Evolutionary conservation across 23 tunicate genomes (phyloP), one percentile per base, ranked within the genome.

Genomic region (Aplidium turbinatum): DNA sequence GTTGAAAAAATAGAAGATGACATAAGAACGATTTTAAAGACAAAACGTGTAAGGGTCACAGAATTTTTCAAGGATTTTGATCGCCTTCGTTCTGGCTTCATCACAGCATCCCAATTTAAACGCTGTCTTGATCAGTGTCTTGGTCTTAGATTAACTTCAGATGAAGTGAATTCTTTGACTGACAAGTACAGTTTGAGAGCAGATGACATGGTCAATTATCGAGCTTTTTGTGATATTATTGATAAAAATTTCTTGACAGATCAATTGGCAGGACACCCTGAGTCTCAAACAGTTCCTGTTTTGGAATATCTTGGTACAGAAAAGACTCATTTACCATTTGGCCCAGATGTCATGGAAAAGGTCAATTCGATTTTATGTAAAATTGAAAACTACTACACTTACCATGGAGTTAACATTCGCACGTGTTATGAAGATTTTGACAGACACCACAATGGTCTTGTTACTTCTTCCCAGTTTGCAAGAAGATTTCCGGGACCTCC

Each of bases 11-110:
- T 85, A 22, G 91, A 92, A 67, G 80, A 92, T 60, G 78, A 56
- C 33, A 92, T 92, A n/a, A 70, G 83, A 3, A 92, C 92, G 1
- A 64, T 65, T 32, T 72, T 92, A 33, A 69, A 82, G 33, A 81
- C 89, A 40, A 81, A 86, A 57, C 74, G 98, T 18, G 78, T 93
- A 3, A 66, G 98, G 16, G 85, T 93, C 23, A 69, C 89, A 18
- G 98, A 93, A 35, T 93, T 93, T 76, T 93, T 93, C 47, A 81
- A 82, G 39, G 98, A 93, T 63, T 93, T 81, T 86, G 98, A 93
- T 54, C 79, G 93, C 19, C 64, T 93, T 7, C 68, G 98, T 52
- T 85, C 93, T 36, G 98, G 98, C 36, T 93, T 30, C 66, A 83
- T 93, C 56, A 79, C 98, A 1, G 76, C 73, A 16, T 67, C 85